Evolutionary conservation across 1,140 invertebrate genomes (phyloP), one percentile per base, ranked within the genome.

Genomic region (Solenopsis fugax): DNA sequence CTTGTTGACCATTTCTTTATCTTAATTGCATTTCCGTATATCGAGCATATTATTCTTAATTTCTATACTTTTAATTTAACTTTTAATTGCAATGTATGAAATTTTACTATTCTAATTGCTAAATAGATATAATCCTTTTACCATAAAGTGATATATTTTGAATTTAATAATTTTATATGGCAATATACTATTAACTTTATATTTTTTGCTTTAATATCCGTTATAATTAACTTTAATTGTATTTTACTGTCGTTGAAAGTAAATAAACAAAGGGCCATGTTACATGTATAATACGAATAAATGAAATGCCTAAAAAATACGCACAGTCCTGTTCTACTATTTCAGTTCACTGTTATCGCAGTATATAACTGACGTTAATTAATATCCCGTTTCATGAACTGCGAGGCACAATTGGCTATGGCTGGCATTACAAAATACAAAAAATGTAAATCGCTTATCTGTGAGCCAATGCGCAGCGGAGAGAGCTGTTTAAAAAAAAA

Each of bases 301-400:
- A 80, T 9, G 34, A 54, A 69, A 54, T 21, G 29, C 21, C 62
- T 54, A 81, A 81, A 81, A 81, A 64, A 64, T 78, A 48, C 58
- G 52, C 58, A 5, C 24, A 2, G 37, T 62, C 56, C 41, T 50
- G 45, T 13, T 13, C 41, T 64, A 64, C 16, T 45, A 77, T 64
- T 78, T 64, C 24, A 50, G 18, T 64, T 65, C 41, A 29, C 56
- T 9, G 73, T 76, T 76, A 60, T 76, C 37, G 13, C 21, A 21
- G 41, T 24, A 29, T 45, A 60, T 45, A 77, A 77, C 56, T 62
- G 73, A 62, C 73, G 73, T 77, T 78, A 78, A 80, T 80, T 80
- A 80, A 87, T 81, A 87, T 50, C 78, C 37, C 48, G 60, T 84
- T 84, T 37, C 45, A 52, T 82, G 34, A 56, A 37, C 13, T 21